Base-by-base conservation (phyloP, 2,113 vertebrate genomes). In the Prolemur simus region DNA sequence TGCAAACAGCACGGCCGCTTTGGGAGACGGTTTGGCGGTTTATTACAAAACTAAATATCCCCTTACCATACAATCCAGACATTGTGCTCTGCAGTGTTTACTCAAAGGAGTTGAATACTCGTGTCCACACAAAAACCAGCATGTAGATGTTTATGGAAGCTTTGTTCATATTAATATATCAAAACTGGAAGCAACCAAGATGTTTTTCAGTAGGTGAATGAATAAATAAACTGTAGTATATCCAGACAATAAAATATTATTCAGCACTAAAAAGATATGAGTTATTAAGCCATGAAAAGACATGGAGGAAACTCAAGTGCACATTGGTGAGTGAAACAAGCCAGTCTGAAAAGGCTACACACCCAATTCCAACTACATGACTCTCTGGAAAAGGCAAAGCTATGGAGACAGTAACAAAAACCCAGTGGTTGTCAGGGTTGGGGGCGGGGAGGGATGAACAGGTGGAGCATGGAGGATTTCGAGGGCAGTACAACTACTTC, bases 371-470 rank as follows among this genome's bases (percentile, higher is more conserved):
- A 39, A 1, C 5, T 18, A 0, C 0, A 6, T 3, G 8, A 21
- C 10, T 9, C 34, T 82, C 54, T 39, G 47, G 34, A 15, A 68
- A 93, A 37, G 71, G 27, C 13, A 45, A 37, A 78, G 17, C 32
- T 23, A 1, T 23, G 23, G 45, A 39, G 45, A 74, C 42, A 42
- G 4, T 42, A 12, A 32, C 8, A 77, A 81, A 71, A 25, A 21
- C 42, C 6, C 9, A 58, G 54, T 25, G 32, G 20, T 47, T 71
- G 9, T 37, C 34, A 52, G 71, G 39, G 4, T 12, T 58, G 47
- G 49, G 39, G 14, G 21, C 0, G 4, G 0, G 32, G 71, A 21
- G 4, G 13, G 17, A 6, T 14, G 29, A 47, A 18, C 0, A 54
- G 32, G 47, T 3, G 6, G n/a, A 85, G 1, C 6, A 29, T 1